These are phyloP conservation scores for Fabriciana adippe DNA, from an alignment of 2,888 invertebrate genomes.

Conservation along the genomic window DNA sequence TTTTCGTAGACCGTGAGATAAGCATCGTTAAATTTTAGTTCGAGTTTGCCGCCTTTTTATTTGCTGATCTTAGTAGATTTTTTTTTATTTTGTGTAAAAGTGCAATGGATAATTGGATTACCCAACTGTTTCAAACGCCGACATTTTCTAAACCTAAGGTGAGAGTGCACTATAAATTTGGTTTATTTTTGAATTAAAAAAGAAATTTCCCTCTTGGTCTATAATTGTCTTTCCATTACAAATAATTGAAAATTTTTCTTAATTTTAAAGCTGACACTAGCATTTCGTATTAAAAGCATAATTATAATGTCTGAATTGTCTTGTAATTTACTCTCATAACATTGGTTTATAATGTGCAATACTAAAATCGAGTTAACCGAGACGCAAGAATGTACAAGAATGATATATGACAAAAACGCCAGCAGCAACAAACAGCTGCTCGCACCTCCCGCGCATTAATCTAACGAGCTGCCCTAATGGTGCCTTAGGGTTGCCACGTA, in stretches of 20 bases:
- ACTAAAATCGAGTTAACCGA: conserved; percentile 25
- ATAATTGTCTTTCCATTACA: no score
- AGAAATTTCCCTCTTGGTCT: no score
- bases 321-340: conserved; percentile 7
- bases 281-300: background rate
- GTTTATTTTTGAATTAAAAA: background rate
- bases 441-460: conserved; percentile 74
- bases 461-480: conserved; percentile 80
- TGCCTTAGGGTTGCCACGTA: conserved; percentile 64
- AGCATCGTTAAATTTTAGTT: conserved; percentile 51
- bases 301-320: conserved; percentile 1
- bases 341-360: conserved; percentile 12
- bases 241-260: no score
- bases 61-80: conserved; percentile 8
- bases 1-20: conserved; percentile 63
- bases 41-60: conserved; percentile 22
- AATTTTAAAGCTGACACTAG: background rate
- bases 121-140: conserved; percentile 74
- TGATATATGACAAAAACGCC: conserved; percentile 74
- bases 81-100: conserved; percentile 20
- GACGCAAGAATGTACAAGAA: conserved; percentile 49
- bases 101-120: conserved; percentile 77
- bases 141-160: conserved; percentile 67
- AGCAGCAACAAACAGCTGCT: conserved; percentile 68
- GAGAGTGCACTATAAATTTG: conserved; percentile 44